Conservation (phyloP, 2,888 invertebrate genomes). For the Spilarctia lutea region DNA sequence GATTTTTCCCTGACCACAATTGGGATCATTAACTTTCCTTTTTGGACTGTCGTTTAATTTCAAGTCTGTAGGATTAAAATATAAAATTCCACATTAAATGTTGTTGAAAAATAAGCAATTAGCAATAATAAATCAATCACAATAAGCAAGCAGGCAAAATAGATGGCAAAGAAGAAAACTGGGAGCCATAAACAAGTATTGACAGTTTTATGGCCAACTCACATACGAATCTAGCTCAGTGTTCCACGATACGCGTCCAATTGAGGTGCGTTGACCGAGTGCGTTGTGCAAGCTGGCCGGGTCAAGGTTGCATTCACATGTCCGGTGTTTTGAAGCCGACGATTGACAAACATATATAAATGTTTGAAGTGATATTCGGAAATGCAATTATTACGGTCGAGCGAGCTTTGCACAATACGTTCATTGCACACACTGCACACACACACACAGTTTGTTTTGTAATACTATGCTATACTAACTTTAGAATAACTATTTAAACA, state of each 20-base stretch:
- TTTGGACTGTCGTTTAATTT: no score
- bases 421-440: background rate
- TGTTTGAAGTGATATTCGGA: background rate
- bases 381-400: background rate
- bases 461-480: background rate
- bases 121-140: no score
- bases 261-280: slow-evolving; percentile 35
- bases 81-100: no score
- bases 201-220: background rate
- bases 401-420: background rate
- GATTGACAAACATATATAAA: slow-evolving; percentile 4
- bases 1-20: no score
- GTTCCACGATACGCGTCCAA: slow-evolving; percentile 19
- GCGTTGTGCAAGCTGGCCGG: slow-evolving; percentile 27
- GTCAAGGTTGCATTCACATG: slow-evolving; percentile 42
- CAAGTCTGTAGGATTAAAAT: no score
- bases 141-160: no score
- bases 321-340: slow-evolving; percentile 19
- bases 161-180: background rate
- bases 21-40: no score
- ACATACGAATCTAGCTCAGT: slow-evolving; percentile 21
- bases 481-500: background rate
- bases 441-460: background rate
- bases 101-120: no score
- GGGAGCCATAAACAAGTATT: background rate